phyloP scores from a whole-genome alignment of 2,113 vertebrate species.

The Oncorhynchus tshawytscha region DNA sequence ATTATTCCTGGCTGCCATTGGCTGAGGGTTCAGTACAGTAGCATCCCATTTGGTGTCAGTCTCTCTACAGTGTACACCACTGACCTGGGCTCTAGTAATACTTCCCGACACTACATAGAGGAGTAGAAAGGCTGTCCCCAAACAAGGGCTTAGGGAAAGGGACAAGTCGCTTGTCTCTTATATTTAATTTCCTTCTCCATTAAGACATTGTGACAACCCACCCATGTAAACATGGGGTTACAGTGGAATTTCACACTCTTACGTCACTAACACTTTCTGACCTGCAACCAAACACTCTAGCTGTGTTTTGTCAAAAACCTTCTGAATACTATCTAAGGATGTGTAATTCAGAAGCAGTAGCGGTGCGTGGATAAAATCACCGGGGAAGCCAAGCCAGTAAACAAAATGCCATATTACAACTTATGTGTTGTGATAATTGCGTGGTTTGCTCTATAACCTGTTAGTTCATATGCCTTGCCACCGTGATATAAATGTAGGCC shows the following conservation, averaged over 20 bases:
- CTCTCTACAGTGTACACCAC: constrained; percentile 34
- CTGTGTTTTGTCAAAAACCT: too few species aligned
- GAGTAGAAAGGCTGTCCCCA: neutral
- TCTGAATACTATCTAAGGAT: too few species aligned
- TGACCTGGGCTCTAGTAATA: constrained; percentile 31
- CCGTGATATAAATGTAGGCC: too few species aligned
- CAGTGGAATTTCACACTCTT: neutral
- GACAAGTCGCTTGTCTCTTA: too few species aligned
- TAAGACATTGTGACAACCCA: neutral
- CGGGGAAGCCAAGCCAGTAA: too few species aligned
- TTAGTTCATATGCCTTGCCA: too few species aligned
- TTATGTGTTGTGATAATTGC: too few species aligned
- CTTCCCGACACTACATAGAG: constrained; percentile 1
- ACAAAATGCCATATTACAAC: too few species aligned
- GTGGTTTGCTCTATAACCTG: too few species aligned
- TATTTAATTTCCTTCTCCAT: neutral
- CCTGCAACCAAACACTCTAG: neutral
- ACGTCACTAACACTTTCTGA: neutral
- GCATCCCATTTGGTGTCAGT: constrained; percentile 49
- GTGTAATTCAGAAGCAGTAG: too few species aligned
- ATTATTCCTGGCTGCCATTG: constrained; percentile 51
- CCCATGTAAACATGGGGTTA: neutral
- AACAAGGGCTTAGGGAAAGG: neutral
- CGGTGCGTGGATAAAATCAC: too few species aligned
- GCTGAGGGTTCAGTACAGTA: constrained; percentile 43